Conservation (phyloP, 2,113 vertebrate genomes). For the Odontophorus gujanensis region DNA sequence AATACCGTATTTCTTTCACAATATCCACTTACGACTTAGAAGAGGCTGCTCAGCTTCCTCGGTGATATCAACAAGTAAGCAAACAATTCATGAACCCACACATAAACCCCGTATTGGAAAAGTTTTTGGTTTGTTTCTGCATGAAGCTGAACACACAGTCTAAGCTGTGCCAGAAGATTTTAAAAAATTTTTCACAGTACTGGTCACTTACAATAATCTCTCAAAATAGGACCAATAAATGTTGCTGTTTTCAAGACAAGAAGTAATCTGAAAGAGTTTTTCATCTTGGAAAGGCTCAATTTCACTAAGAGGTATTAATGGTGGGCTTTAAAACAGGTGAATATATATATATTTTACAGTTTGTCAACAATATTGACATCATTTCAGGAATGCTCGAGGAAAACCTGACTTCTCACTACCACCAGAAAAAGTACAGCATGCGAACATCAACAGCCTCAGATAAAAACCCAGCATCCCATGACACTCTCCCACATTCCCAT, state of each 20-base stretch:
- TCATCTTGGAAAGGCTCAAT: not conserved
- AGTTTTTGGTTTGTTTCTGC: not conserved
- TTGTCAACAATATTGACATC: not conserved
- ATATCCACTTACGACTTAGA: not conserved
- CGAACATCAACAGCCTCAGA: not conserved
- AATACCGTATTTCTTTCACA: not conserved
- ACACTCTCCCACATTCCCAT: not conserved
- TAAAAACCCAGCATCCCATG: not conserved
- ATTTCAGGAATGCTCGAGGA: not conserved
- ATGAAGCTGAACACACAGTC: not conserved
- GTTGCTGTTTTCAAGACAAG: not conserved
- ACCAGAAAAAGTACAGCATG: not conserved
- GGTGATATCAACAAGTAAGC: not conserved
- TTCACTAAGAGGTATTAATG: not conserved
- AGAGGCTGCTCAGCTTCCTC: not conserved
- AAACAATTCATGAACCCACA: not conserved
- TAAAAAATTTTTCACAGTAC: not conserved
- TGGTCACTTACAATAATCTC: not conserved
- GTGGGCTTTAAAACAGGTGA: not conserved
- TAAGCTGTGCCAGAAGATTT: not conserved
- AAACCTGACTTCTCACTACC: not conserved
- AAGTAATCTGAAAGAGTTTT: not conserved
- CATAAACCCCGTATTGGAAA: not conserved
- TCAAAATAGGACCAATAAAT: not conserved
- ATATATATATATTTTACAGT: not conserved